phyloP scores from a whole-genome alignment of 2,797 vertebrate species.

The Anguilla pacifica region DNA sequence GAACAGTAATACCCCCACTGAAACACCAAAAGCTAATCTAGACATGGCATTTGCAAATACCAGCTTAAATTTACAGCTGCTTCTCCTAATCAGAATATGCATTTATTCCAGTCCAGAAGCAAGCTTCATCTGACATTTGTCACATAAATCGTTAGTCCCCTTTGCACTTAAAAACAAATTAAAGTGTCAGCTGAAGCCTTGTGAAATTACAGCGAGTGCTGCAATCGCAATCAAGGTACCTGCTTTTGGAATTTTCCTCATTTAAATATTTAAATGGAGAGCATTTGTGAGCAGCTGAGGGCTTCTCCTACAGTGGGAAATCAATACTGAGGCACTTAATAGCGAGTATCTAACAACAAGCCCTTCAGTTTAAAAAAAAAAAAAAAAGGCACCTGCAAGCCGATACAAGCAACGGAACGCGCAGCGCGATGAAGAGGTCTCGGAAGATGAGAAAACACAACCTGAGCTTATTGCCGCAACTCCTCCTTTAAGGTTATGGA shows the following conservation, averaged over 20 bases:
- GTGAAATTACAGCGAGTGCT: neutral
- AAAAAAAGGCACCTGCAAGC: neutral
- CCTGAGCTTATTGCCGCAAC: neutral
- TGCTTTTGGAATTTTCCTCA: neutral
- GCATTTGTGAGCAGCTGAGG: conserved; percentile 1
- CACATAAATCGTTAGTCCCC: conserved; percentile 8
- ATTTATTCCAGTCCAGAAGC: conserved; percentile 11
- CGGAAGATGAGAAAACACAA: neutral
- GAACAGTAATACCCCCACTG: neutral
- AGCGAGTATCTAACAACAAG: neutral
- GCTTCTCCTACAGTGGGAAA: neutral
- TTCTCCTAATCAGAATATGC: conserved; percentile 17
- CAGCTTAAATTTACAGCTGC: conserved; percentile 10
- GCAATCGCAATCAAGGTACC: conserved; percentile 12
- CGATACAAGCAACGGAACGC: neutral
- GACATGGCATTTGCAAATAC: conserved; percentile 23
- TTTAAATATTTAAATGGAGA: conserved; percentile 12
- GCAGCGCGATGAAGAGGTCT: neutral
- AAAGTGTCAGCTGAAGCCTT: conserved; percentile 13
- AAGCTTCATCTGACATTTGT: conserved; percentile 20
- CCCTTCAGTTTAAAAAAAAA: neutral
- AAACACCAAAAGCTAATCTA: conserved; percentile 16
- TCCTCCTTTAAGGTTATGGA: neutral
- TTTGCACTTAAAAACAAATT: conserved; percentile 17
- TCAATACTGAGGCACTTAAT: neutral